phyloP scores from a whole-genome alignment of 2,888 invertebrate genomes.

The Heliconius hortense region DNA sequence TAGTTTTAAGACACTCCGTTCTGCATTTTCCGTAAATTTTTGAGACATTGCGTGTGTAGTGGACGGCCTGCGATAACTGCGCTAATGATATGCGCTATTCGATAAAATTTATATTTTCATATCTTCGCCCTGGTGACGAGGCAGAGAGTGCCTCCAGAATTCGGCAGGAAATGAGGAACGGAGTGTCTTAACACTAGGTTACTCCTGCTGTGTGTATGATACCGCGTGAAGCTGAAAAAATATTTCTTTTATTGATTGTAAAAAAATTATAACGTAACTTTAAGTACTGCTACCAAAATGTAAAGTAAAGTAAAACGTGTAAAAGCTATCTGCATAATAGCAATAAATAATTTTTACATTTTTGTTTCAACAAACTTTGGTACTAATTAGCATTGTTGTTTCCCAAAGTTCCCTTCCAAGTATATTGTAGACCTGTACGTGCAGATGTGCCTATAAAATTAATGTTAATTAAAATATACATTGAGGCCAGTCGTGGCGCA shows the following conservation, averaged over 20 bases:
- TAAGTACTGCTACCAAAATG: not conserved
- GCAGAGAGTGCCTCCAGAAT: not conserved
- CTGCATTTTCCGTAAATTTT: too few species aligned
- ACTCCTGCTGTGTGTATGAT: not conserved
- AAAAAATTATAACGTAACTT: not conserved
- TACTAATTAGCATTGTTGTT: slow-evolving; percentile 22
- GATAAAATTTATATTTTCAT: too few species aligned
- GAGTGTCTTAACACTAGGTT: not conserved
- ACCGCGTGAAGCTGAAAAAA: not conserved
- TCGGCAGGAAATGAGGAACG: too few species aligned
- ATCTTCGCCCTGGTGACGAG: too few species aligned
- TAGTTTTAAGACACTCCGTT: too few species aligned
- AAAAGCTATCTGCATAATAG: not conserved
- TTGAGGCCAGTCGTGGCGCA: too few species aligned
- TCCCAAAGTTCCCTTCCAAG: slow-evolving; percentile 13
- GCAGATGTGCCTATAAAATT: slow-evolving; percentile 22
- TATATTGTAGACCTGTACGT: slow-evolving; percentile 15
- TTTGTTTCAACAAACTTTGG: slow-evolving; percentile 23
- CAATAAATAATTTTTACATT: slow-evolving; percentile 23
- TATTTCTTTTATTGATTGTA: not conserved
- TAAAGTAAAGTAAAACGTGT: not conserved
- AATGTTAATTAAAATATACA: not conserved
- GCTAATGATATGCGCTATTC: too few species aligned
- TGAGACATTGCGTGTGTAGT: too few species aligned
- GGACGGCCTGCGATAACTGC: too few species aligned